Evolutionary conservation across 2,888 invertebrate genomes (phyloP), one percentile per base, ranked within the genome.

Genomic region (Volucella inflata): DNA sequence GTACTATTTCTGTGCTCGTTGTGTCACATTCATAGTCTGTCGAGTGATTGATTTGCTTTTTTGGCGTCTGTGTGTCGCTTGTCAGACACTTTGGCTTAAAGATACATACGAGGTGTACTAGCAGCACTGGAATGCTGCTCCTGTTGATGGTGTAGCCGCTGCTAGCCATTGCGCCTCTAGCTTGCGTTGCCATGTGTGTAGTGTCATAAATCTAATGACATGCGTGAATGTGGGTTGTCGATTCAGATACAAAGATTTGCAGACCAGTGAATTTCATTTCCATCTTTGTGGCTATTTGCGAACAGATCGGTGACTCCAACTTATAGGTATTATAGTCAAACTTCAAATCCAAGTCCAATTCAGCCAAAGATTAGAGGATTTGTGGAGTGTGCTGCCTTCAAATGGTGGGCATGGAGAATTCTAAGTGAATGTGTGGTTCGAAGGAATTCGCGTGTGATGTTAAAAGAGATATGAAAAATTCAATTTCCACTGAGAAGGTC

Each of bases 41-140:
- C 71, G 46, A 67, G 67, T 85, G 85, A 85, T 85, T 85, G 85
- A 85, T 85, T 81, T 68, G 14, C 76, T 81, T 77, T 72, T 72
- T 77, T 72, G 85, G 85, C 85, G 85, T 85, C 85, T 85, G 72
- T 48, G 76, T 85, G 85, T 81, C 85, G 85, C 81, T 81, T 77
- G 76, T 85, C 81, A 57, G 77, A 81, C 81, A 81, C 76, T 72
- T 50, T 59, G 60, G 59, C 36, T 55, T n/a, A 44, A 38, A 11
- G 16, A 30, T 21, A 55, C 62, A 6, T 6, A 30, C 30, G 30
- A 59, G 64, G 30, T 62, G 40, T 48, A 84, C 71, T 76, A 30
- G 0, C 6, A 64, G 72, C 76, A 51, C 9, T 59, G 77, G 76
- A 80, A 75, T 80, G 76, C 60, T 60, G 57, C 85, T 72, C 60